Base-by-base conservation (phyloP, 2,113 vertebrate species). In the Xiphophorus hellerii region DNA sequence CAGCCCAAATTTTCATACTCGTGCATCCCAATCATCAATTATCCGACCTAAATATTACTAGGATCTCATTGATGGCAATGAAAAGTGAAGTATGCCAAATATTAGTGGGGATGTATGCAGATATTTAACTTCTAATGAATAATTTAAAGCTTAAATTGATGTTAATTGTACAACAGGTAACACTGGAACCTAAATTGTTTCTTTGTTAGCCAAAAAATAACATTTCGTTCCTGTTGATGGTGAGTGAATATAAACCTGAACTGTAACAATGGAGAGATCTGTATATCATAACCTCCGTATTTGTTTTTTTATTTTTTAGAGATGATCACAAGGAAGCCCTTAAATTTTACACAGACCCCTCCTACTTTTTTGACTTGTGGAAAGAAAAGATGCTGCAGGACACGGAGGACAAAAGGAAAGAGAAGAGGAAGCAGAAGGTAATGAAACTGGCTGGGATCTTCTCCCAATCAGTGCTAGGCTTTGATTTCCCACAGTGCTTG, bases 331-430 rank as follows among this genome's bases (percentile, higher is more conserved):
- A 98, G 86, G 97, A 99, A 37, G 97, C 97, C 8, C 94, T 99
- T 71, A 99, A 99, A 84, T 98, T 99, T 87, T 99, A 99, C 90
- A 99, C 98, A 0, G 97, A 99, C 89, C 98, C 98, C 42, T 99
- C 98, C 35, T 99, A 99, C 92, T 99, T 99, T 93, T 99, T 99
- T 85, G 94, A 98, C 91, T 94, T 99, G 82, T 99, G 98, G 98
- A 99, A 98, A 91, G 97, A 99, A 87, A 99, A 97, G 92, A 99
- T 99, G 98, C 91, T 99, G 54, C 98, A 99, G 91, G 98, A 99
- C 94, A 99, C 97, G 0, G 98, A 99, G 92, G 98, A 99, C 89
- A 99, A 99, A 87, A 95, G 98, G 80, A 99, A 99, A 92, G 98
- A 99, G 82, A 95, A 94, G 73, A 91, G 93, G 77, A 92, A 93